Conservation (phyloP, 2,797 vertebrate genomes). For the Siniperca scherzeri region DNA sequence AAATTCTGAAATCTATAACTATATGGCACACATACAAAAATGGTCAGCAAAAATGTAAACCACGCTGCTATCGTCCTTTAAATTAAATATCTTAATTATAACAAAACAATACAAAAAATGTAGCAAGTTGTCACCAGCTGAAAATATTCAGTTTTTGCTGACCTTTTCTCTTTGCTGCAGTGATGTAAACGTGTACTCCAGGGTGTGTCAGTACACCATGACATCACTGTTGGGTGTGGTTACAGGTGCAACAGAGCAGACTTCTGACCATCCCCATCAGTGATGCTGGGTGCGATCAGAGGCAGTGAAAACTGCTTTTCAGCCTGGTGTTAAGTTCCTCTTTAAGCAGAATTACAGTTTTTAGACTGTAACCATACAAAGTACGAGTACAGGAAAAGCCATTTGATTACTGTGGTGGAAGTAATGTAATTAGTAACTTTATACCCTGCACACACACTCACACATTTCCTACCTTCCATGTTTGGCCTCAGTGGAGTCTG, state of each 20-base stretch:
- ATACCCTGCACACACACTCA: constrained; percentile 6
- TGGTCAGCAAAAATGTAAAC: constrained; percentile 2
- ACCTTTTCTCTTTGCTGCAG: not conserved
- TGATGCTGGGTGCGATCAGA: not conserved
- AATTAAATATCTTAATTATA: not conserved
- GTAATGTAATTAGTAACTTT: constrained; percentile 6
- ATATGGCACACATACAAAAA: constrained; percentile 5
- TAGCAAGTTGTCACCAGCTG: not conserved
- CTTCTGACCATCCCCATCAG: not conserved
- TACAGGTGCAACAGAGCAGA: constrained; percentile 3
- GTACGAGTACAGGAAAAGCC: not conserved
- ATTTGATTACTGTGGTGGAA: not conserved
- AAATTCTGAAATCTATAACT: constrained; percentile 6
- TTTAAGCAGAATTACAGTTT: constrained; percentile 17
- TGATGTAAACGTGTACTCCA: not conserved
- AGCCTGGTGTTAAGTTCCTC: not conserved
- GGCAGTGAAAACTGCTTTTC: constrained; percentile 8
- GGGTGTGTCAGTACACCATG: not conserved
- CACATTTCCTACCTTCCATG: constrained; percentile 89
- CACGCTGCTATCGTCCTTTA: not conserved
- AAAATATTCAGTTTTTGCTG: constrained; percentile 4
- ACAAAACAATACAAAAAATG: not conserved
- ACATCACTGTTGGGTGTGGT: constrained; percentile 12
- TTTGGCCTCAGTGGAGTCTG: constrained; percentile 94
- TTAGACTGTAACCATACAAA: constrained; percentile 7